Base-by-base conservation (phyloP, 2,113 vertebrate species). In the Passer domesticus region DNA sequence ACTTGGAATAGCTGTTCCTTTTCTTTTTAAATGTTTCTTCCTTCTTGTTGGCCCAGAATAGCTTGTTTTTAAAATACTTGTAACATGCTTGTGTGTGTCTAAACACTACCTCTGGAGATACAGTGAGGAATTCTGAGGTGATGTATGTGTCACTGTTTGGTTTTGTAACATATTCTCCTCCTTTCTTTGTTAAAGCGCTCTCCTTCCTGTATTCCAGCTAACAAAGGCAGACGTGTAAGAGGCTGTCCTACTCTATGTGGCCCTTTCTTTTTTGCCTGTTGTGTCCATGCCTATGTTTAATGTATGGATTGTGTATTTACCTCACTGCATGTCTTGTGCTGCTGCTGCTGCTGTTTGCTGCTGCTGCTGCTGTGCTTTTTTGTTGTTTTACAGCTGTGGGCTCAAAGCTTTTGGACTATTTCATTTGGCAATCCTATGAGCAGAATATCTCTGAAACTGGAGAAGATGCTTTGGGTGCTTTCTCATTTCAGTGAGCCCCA, bases 171-270 rank as follows among this genome's bases (percentile, higher is more conserved):
- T 95, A 76, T 89, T 98, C 92, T 98, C 97, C 98, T 97, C 98
- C 97, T 98, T 91, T 99, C 98, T 98, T 94, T 98, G 97, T 98
- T 98, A 97, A 99, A 99, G 99, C 99, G 95, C 95, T 99, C 99
- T 98, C 99, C 99, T 72, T 99, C 99, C 98, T 98, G 98, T 96
- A 98, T 98, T 98, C 98, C 99, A 96, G 97, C 98, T 98, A 99
- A 98, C 98, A 99, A 99, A 99, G 98, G 99, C 99, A 99, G 99
- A 99, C 99, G 99, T 98, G 99, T 99, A 99, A 99, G 99, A 98
- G 98, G 98, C 98, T 97, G 90, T 97, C 96, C 82, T 96, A 97
- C 96, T 98, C 95, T 96, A 58, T 97, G 96, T 98, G 64, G 95
- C 79, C 94, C 70, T 87, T 86, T 94, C 83, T 94, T 95, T 95